Evolutionary conservation across 2,888 invertebrate genomes (phyloP).

Genomic region (Caenorhabditis uteleia): DNA sequence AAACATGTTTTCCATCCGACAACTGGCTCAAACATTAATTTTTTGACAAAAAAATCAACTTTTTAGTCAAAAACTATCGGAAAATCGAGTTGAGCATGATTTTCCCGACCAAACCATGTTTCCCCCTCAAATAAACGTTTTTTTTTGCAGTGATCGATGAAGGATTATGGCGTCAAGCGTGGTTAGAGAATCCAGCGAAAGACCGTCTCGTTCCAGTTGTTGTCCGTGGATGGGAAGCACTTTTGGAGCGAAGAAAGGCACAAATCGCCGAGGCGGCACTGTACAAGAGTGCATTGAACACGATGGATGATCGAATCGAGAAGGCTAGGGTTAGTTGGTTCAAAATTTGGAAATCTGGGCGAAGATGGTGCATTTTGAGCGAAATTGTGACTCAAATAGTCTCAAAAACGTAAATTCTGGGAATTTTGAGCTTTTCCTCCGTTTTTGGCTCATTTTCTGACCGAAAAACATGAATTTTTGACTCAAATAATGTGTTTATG

Average conservation of each 20-base stretch:
- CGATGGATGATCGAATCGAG: slow-evolving; percentile 17
- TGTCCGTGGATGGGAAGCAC: slow-evolving; percentile 83
- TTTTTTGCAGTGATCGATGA: slow-evolving; percentile 71
- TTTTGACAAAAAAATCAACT: too few relatives aligned
- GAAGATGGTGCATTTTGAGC: neutral
- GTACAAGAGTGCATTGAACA: slow-evolving; percentile 14
- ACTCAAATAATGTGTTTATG: neutral
- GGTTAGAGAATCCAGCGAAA: slow-evolving; percentile 91
- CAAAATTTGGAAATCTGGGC: neutral
- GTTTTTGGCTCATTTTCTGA: neutral
- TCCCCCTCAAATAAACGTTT: neutral
- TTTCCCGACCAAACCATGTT: neutral
- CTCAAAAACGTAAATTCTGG: neutral
- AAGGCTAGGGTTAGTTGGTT: slow-evolving; percentile 8
- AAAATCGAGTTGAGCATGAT: too few relatives aligned
- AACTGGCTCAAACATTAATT: too few relatives aligned
- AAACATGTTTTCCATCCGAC: too few relatives aligned
- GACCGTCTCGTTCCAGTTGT: slow-evolving; percentile 89
- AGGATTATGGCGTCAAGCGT: slow-evolving; percentile 93
- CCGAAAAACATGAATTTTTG: neutral
- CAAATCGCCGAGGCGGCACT: slow-evolving; percentile 46
- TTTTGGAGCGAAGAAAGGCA: slow-evolving; percentile 75
- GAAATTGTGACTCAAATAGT: neutral
- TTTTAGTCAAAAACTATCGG: too few relatives aligned
- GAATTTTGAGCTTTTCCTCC: neutral